Evolutionary conservation across 2,113 vertebrate genomes (phyloP).

Genomic region (Reinhardtius hippoglossoides): DNA sequence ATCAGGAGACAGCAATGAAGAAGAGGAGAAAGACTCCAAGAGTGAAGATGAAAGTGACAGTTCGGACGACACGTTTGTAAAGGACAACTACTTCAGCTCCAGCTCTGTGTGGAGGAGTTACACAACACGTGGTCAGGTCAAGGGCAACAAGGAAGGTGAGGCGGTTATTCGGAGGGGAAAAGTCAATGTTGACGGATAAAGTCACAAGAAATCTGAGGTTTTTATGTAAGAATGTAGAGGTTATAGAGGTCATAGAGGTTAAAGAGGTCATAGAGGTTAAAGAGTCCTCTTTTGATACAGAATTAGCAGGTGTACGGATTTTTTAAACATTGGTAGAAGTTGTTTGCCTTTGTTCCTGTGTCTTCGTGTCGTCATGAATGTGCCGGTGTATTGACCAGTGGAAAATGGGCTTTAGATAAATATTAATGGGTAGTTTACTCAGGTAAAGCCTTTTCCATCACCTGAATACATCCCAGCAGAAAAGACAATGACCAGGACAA

Average conservation of each 20-base stretch:
- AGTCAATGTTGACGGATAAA: background rate
- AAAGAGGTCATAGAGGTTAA: no score
- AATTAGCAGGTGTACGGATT: no score
- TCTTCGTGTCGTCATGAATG: no score
- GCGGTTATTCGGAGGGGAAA: background rate
- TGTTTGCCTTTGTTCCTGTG: no score
- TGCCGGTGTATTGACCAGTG: no score
- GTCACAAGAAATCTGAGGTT: no score
- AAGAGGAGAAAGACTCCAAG: constrained; percentile 90
- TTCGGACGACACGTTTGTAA: constrained; percentile 95
- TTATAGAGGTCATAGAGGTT: no score
- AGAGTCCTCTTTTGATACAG: no score
- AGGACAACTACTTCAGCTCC: constrained; percentile 88
- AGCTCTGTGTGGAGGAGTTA: constrained; percentile 96
- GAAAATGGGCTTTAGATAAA: no score
- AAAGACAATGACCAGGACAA: background rate
- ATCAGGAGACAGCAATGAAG: constrained; percentile 82
- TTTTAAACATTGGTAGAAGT: no score
- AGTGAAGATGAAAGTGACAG: constrained; percentile 93
- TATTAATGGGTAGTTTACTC: no score
- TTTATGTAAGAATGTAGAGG: no score
- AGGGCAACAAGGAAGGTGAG: constrained; percentile 91
- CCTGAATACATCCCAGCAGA: background rate
- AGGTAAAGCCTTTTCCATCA: background rate
- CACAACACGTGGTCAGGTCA: constrained; percentile 92